Conservation (phyloP, 2,113 vertebrate genomes). For the Equus quagga region DNA sequence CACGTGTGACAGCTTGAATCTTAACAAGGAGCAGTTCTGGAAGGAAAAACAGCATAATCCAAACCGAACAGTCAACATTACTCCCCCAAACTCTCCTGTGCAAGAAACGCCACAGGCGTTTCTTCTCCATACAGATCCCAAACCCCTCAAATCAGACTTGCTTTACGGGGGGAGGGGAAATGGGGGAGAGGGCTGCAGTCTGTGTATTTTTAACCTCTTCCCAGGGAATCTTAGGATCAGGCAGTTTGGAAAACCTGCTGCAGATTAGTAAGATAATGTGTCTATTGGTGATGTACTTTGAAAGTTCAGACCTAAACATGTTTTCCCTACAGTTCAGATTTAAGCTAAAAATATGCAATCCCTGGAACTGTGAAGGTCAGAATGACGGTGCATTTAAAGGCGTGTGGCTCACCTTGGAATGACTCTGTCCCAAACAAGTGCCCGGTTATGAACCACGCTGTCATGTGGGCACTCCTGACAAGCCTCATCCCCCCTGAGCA, state of each 20-base stretch:
- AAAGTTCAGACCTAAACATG: not conserved
- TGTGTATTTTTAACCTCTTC: no score
- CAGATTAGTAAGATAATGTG: not conserved
- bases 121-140: no score
- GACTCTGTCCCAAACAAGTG: not conserved
- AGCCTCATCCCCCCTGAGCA: not conserved
- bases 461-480: not conserved
- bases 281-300: not conserved
- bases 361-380: not conserved
- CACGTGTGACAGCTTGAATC: accelerated
- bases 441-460: not conserved
- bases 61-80: not conserved
- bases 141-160: not conserved
- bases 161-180: no score
- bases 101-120: not conserved
- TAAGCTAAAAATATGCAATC: not conserved
- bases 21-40: not conserved
- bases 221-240: not conserved
- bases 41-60: not conserved
- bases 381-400: not conserved
- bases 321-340: not conserved
- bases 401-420: not conserved
- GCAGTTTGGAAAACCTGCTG: not conserved
- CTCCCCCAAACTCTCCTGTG: no score
- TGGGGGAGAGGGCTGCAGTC: not conserved